Evolutionary conservation across 2,888 invertebrate genomes (phyloP), one percentile per base, ranked within the genome.

Genomic region (Hydroisotoma schaefferi): DNA sequence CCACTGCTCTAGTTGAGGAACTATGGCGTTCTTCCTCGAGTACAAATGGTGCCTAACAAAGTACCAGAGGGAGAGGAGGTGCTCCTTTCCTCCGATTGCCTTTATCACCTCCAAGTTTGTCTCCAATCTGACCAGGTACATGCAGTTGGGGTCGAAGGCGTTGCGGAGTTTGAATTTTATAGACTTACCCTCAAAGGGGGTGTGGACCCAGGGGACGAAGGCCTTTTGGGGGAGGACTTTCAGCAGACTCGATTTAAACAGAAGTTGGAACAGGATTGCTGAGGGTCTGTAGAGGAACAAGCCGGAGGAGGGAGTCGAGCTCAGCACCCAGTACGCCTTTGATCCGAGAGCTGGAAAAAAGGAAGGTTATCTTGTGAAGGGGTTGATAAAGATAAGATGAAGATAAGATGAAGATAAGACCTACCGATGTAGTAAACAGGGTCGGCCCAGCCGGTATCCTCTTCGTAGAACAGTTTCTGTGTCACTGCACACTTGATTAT

Each of bases 1-100:
- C 84, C 85, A 86, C 83, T 78, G 87, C 88, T 90, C 90, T 63
- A 89, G 74, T 75, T 83, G 81, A 12, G 87, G 86, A 75, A 90
- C 87, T 10, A 90, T 78, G 72, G 80, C 80, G 51, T 80, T 82
- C 8, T 77, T 78, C 55, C 84, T 82, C 29, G 82, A 81, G 48
- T 81, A 77, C 75, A 84, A 81, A 71, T 85, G 82, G 56, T 85
- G 83, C 69, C 81, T 82, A 12, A 87, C 78, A 74, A 89, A 90
- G 76, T 83, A 85, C 83, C 84, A 87, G 33, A 88, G 79, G 0
- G 83, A 77, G 38, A 87, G 74, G 73, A 87, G 80, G 28, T 82
- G 80, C 0, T 80, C 75, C 37, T 76, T 72, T 6, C 61, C 63
- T 3, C 73, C 58, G 6, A 54, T 49, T 3, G 70, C 64, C 2